phyloP scores from a whole-genome alignment of 2,113 vertebrate species.

The Lichenostomus cassidix region DNA sequence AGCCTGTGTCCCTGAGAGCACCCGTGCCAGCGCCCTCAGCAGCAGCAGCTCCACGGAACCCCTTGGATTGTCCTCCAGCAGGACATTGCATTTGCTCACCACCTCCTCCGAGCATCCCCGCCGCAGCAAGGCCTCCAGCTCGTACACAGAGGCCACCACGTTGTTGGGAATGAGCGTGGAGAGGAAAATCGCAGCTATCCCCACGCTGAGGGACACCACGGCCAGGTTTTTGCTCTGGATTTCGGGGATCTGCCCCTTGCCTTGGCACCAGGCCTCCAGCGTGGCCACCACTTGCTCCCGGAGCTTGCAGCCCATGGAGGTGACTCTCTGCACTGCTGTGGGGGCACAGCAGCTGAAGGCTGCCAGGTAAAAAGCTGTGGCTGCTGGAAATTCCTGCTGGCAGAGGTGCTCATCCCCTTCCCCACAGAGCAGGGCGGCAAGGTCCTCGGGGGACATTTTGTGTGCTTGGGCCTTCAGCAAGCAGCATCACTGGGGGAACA shows the following conservation, averaged over 20 bases:
- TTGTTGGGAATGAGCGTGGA: constrained; percentile 82
- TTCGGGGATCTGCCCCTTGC: constrained; percentile 53
- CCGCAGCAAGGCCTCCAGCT: constrained; percentile 80
- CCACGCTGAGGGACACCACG: constrained; percentile 70
- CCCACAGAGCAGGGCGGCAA: constrained; percentile 73
- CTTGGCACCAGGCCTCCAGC: constrained; percentile 81
- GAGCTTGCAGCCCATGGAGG: constrained; percentile 37
- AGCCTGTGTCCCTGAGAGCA: constrained; percentile 69
- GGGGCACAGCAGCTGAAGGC: constrained; percentile 83
- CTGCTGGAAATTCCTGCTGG: constrained; percentile 65
- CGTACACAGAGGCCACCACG: constrained; percentile 74
- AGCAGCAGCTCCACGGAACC: constrained; percentile 71
- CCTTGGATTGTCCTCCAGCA: constrained; percentile 65
- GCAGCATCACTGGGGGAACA: fast-evolving
- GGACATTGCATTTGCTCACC: constrained; percentile 67
- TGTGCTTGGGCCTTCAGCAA: background rate
- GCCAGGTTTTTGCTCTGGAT: constrained; percentile 67
- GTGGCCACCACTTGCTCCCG: constrained; percentile 65
- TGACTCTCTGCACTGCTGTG: constrained; percentile 73
- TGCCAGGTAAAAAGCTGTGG: constrained; percentile 81
- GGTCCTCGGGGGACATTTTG: constrained; percentile 68
- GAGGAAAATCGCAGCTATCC: constrained; percentile 82
- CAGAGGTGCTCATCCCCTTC: constrained; percentile 78
- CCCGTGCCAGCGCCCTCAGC: constrained; percentile 81
- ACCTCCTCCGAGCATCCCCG: constrained; percentile 75